Percentiles rank a stretch among this genome's conserved stretches.
Conservation (phyloP, 2,888 invertebrate genomes). For the Cephonodes hylas region DNA sequence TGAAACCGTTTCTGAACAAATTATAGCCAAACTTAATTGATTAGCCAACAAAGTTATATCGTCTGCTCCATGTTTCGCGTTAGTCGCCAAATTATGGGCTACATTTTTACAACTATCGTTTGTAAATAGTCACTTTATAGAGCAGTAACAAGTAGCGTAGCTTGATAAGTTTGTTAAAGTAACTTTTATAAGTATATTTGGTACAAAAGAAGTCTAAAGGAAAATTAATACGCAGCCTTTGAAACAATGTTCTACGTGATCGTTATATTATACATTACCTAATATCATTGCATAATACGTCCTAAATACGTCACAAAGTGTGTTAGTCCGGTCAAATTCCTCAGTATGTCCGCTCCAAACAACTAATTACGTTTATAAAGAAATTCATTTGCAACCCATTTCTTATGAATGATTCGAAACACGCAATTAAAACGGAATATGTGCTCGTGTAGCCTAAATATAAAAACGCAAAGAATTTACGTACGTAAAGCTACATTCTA, state of each 20-base stretch:
- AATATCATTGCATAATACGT: neutral
- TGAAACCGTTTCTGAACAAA: too few species aligned
- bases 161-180: too few species aligned
- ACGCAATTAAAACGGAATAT: conserved; percentile 10
- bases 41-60: too few species aligned
- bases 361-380: neutral
- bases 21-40: too few species aligned
- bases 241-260: too few species aligned
- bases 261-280: neutral
- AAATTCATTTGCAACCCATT: neutral
- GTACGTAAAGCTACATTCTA: conserved; percentile 1
- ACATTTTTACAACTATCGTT: too few species aligned
- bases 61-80: too few species aligned
- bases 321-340: neutral
- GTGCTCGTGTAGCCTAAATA: conserved; percentile 7
- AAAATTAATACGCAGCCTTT: neutral
- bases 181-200: too few species aligned
- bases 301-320: neutral
- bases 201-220: too few species aligned
- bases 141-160: too few species aligned
- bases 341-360: neutral
- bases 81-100: too few species aligned
- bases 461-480: neutral
- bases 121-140: too few species aligned
- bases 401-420: conserved; percentile 11